Percentiles rank a stretch among this genome's conserved stretches.
phyloP scores from a whole-genome alignment of 2,113 vertebrate species.

The Puffinus mauretanicus region DNA sequence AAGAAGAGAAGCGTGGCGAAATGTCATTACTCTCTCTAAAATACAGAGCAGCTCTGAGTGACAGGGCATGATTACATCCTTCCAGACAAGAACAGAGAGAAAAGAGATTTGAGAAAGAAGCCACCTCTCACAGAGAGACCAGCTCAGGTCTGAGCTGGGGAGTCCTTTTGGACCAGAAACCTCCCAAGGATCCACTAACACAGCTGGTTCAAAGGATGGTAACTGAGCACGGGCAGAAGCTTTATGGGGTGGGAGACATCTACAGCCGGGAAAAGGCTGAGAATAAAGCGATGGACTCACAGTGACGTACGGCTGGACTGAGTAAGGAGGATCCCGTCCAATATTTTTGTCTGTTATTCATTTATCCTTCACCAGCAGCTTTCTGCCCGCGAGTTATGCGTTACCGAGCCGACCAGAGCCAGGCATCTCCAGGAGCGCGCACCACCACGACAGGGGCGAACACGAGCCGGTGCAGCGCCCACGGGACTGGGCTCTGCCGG shows the following conservation, averaged over 20 bases:
- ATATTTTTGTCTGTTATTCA: neutral
- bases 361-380: neutral
- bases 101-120: neutral
- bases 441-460: rapidly evolving
- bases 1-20: neutral
- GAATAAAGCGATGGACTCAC: rapidly evolving
- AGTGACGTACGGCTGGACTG: rapidly evolving
- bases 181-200: neutral
- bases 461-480: rapidly evolving
- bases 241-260: neutral
- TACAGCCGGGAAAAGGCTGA: neutral
- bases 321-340: neutral
- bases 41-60: neutral
- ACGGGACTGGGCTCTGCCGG: rapidly evolving
- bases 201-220: neutral
- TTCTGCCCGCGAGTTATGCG: rapidly evolving
- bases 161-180: neutral
- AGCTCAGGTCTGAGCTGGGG: neutral
- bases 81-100: neutral
- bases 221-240: neutral
- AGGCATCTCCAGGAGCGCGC: rapidly evolving
- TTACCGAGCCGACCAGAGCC: neutral
- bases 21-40: neutral
- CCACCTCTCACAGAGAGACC: neutral
- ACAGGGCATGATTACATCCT: neutral